A percentile compares a stretch with the other conserved stretches of the same genome.
These are phyloP conservation scores for Ernsta delagoae DNA, from an alignment of 2,888 invertebrate genomes.

Conservation along the genomic window DNA sequence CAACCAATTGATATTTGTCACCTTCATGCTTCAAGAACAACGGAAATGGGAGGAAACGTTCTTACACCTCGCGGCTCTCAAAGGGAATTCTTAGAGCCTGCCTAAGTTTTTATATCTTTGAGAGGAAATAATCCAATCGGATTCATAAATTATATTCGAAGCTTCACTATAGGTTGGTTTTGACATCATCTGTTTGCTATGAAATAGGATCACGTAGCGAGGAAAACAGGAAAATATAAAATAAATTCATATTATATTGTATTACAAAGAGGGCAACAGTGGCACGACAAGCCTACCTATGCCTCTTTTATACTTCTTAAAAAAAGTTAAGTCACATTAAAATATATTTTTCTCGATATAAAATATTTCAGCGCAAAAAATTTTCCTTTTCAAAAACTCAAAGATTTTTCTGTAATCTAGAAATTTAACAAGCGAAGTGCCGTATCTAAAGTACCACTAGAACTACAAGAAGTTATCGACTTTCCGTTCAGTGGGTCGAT, in stretches of 20 bases:
- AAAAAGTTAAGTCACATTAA: no score
- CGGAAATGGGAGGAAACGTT: constrained; percentile 57
- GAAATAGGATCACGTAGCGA: background rate
- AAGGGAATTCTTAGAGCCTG: background rate
- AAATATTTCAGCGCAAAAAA: no score
- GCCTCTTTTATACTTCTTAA: no score
- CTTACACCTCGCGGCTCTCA: constrained; percentile 8
- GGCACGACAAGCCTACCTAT: no score
- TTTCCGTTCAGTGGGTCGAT: background rate
- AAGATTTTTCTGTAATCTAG: no score
- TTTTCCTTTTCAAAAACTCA: no score
- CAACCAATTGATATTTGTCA: constrained; percentile 73
- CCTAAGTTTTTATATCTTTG: constrained; percentile 11
- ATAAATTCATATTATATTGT: background rate
- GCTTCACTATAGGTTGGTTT: background rate
- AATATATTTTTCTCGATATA: no score
- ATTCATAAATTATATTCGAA: constrained; percentile 18
- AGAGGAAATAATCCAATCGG: constrained; percentile 20
- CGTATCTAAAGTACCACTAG: no score
- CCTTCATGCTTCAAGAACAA: constrained; percentile 64
- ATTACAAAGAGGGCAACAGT: no score
- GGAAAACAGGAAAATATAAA: background rate
- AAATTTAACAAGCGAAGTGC: no score
- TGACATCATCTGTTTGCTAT: background rate
- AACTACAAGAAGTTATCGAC: background rate